Percentiles rank a stretch among this genome's conserved stretches.
phyloP scores from a whole-genome alignment of 2,888 invertebrate genomes.

The Amaurobius ferox region DNA sequence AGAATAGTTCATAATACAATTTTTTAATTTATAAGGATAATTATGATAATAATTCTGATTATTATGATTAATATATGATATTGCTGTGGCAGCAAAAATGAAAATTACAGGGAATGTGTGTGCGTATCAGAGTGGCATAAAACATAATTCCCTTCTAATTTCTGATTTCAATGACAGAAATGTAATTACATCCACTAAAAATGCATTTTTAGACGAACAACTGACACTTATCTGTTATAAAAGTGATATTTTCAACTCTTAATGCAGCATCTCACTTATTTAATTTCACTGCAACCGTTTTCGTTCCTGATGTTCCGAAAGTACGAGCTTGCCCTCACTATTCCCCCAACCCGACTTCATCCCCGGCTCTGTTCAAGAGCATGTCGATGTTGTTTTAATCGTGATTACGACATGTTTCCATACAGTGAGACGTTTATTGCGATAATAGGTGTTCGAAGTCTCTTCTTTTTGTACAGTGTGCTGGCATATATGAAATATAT shows the following conservation, averaged over 20 bases:
- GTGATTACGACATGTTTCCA: neutral
- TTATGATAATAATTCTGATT: too few species aligned
- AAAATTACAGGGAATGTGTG: too few species aligned
- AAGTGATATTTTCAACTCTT: too few species aligned
- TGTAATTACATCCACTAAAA: neutral
- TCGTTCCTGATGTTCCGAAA: neutral
- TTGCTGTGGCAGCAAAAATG: too few species aligned
- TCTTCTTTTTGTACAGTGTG: constrained; percentile 55
- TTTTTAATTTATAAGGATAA: too few species aligned
- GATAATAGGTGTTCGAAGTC: constrained; percentile 36
- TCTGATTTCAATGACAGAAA: too few species aligned
- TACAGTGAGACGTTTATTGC: neutral
- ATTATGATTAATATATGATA: too few species aligned
- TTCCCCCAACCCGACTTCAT: neutral
- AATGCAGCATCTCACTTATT: too few species aligned
- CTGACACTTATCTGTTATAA: neutral
- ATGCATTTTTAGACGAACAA: neutral
- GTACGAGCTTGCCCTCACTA: neutral
- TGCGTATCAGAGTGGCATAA: too few species aligned
- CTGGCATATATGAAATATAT: constrained; percentile 19
- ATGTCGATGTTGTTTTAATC: constrained; percentile 14
- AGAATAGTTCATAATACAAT: too few species aligned
- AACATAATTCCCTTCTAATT: too few species aligned
- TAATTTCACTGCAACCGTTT: neutral
- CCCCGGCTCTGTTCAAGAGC: neutral